A percentile compares a stretch with the other conserved stretches of the same genome.
These are phyloP conservation scores for Crotalus tigris DNA, from an alignment of 2,113 vertebrate genomes.

Conservation along the genomic window DNA sequence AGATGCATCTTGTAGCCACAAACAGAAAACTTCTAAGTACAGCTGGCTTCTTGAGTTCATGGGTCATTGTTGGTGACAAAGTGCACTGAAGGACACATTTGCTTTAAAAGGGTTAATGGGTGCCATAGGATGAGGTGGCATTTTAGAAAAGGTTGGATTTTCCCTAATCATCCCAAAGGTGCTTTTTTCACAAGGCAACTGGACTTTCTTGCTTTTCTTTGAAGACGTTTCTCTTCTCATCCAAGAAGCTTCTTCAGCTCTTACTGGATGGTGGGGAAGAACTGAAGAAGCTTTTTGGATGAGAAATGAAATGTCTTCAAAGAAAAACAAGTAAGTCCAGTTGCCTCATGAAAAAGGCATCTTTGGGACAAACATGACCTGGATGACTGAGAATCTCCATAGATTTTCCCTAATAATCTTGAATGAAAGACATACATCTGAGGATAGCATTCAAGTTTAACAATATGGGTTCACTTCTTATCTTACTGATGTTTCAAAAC, in stretches of 20 bases:
- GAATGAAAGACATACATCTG: background rate
- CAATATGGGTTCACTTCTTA: background rate
- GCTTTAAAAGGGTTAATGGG: slow-evolving; percentile 4
- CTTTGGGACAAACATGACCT: too few relatives aligned
- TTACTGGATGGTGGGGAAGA: too few relatives aligned
- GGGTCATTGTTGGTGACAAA: slow-evolving; percentile 36
- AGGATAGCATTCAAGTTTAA: background rate
- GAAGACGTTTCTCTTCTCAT: too few relatives aligned
- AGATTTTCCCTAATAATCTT: background rate
- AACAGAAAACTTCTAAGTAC: slow-evolving; percentile 23
- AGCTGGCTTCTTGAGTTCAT: slow-evolving; percentile 40
- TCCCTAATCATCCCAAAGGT: background rate
- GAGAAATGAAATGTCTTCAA: too few relatives aligned
- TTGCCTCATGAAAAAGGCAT: too few relatives aligned
- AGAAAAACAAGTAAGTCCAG: too few relatives aligned
- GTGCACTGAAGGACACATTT: slow-evolving; percentile 35
- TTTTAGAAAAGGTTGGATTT: background rate
- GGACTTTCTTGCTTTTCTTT: too few relatives aligned
- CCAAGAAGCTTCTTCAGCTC: too few relatives aligned
- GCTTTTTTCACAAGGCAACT: too few relatives aligned
- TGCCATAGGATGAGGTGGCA: background rate
- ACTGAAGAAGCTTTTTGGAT: too few relatives aligned
- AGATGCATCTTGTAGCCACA: slow-evolving; percentile 25
- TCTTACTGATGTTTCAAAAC: background rate
- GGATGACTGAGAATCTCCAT: too few relatives aligned